Evolutionary conservation across 1,140 invertebrate species (phyloP), one percentile per base, ranked within the genome.

Genomic region (Drosophila pectinifera): DNA sequence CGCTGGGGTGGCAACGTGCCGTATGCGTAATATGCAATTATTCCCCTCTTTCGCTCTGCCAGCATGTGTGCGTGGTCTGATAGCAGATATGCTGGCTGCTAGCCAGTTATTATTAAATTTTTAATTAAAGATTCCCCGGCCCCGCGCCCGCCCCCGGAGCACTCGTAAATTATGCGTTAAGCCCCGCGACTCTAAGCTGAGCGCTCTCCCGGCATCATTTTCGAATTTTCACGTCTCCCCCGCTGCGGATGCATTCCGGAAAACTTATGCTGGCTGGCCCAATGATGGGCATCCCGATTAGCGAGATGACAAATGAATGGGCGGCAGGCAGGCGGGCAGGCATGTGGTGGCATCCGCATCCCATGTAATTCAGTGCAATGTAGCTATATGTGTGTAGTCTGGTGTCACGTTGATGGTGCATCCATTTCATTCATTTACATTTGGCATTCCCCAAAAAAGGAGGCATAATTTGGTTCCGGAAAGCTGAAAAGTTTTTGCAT

Each of bases 21-120:
- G 79, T 73, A 82, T 76, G 62, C 75, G 61, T 86, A 81, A 81
- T 85, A 70, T 81, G 73, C 73, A 84, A 84, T 84, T 80, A 80
- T 58, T 13, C 22, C 54, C 43, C 67, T 22, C 22, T 14, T 8
- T 31, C 7, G 16, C 13, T 41, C 11, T 8, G n/a, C 13, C 10
- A 4, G 4, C 45, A 11, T 46, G 16, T 16, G 11, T 16, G n/a
- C 28, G 11, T 20, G 51, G 41, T 16, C 26, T 10, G 26, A 26
- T 38, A n/a, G 28, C 59, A 48, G 39, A 28, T 53, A 43, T 68
- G 59, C 36, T 56, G 45, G 43, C 39, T 61, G 43, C 57, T 38
- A 42, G 42, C 7, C 34, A 18, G 59, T 65, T 72, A 59, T 81
- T 86, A 80, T 81, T 59, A 42, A 46, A 59, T 70, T 86, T 85